A percentile compares a stretch with the other conserved stretches of the same genome.
phyloP scores from a whole-genome alignment of 2,113 vertebrate species.

The Pimephales promelas region DNA sequence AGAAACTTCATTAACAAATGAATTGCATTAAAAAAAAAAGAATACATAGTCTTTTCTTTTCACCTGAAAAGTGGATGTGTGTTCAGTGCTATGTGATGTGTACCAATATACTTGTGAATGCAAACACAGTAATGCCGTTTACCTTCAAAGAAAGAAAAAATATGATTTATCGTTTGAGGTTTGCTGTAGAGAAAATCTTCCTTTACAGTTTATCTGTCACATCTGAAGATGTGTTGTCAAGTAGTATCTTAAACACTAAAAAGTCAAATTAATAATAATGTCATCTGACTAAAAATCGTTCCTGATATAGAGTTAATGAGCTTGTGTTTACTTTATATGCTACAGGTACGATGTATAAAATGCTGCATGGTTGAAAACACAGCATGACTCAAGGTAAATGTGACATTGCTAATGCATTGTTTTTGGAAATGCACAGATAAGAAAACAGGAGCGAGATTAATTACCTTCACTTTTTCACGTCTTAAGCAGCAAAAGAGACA shows the following conservation, averaged over 20 bases:
- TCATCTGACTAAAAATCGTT: neutral
- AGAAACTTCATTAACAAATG: too few relatives aligned
- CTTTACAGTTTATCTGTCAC: neutral
- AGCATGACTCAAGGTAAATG: neutral
- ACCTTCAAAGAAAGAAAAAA: neutral
- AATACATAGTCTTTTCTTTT: too few relatives aligned
- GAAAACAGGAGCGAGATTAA: constrained; percentile 5
- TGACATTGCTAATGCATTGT: neutral
- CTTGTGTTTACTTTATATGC: too few relatives aligned
- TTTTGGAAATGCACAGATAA: neutral
- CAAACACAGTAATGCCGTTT: neutral
- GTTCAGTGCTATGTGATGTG: neutral
- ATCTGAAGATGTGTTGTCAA: neutral
- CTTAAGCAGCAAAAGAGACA: constrained; percentile 98
- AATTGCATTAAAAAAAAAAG: too few relatives aligned
- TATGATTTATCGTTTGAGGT: neutral
- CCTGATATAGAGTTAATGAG: neutral
- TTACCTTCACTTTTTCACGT: constrained; percentile 98
- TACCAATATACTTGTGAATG: neutral
- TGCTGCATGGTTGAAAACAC: neutral
- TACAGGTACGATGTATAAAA: neutral
- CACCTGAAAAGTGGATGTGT: neutral
- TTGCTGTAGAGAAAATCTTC: neutral
- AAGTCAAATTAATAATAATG: neutral
- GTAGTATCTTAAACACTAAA: neutral